Evolutionary conservation across 37 sponge, comb jelly and placozoan genomes (phyloP).

Genomic region (Cliona cf. orientalis): DNA sequence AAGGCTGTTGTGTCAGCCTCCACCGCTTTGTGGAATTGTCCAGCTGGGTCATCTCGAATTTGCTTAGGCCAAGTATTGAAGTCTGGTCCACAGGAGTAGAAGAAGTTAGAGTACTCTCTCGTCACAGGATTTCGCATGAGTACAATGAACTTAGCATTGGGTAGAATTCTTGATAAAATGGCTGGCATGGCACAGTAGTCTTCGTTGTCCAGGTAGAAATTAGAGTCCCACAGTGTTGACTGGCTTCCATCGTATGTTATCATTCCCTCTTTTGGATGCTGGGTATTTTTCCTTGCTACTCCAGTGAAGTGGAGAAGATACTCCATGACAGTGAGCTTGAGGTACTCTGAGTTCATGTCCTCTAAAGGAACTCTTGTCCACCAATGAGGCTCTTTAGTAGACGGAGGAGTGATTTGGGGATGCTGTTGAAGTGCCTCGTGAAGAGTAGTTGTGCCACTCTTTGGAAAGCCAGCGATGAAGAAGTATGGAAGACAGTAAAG

Average conservation of each 20-base stretch:
- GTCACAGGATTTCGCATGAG: slow-evolving; percentile 56
- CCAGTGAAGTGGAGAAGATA: slow-evolving; percentile 4
- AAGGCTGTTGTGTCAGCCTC: background rate
- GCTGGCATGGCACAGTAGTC: slow-evolving; percentile 55
- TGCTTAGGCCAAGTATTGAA: slow-evolving; percentile 1
- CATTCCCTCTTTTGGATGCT: background rate
- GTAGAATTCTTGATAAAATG: slow-evolving; percentile 40
- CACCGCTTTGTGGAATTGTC: slow-evolving; percentile 10
- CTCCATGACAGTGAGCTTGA: background rate
- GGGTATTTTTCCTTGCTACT: background rate
- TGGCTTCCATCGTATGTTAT: slow-evolving; percentile 60
- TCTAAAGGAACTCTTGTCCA: slow-evolving; percentile 42
- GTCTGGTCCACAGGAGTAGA: slow-evolving; percentile 26
- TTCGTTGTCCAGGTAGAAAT: background rate
- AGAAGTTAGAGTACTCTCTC: slow-evolving; percentile 42
- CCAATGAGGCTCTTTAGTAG: slow-evolving; percentile 44
- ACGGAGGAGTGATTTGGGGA: slow-evolving; percentile 8
- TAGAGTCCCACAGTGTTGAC: slow-evolving; percentile 57
- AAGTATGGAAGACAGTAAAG: slow-evolving; percentile 35
- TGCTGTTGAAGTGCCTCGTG: slow-evolving; percentile 1
- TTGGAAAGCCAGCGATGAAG: slow-evolving; percentile 50
- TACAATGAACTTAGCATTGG: slow-evolving; percentile 61
- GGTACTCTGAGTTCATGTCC: background rate
- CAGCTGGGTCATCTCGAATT: background rate
- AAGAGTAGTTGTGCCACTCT: slow-evolving; percentile 48